Percentiles rank a stretch among this genome's conserved stretches.
Conservation (phyloP, 2,113 vertebrate species). For the Puntigrus tetrazona region DNA sequence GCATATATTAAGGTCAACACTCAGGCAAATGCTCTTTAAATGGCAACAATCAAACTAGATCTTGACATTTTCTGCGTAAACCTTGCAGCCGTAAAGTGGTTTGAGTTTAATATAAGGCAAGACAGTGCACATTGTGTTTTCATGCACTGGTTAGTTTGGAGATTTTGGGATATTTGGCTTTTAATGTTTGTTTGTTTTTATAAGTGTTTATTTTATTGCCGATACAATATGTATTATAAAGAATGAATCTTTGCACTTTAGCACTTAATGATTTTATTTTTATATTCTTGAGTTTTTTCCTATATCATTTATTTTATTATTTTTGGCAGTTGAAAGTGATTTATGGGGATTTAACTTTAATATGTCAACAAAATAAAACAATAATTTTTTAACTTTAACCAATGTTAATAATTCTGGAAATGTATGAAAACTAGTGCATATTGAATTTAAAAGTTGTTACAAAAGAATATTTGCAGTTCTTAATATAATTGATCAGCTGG, state of each 20-base stretch:
- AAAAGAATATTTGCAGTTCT: too few species aligned
- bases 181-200: neutral
- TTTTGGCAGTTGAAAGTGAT: too few species aligned
- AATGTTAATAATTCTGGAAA: too few species aligned
- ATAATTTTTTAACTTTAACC: too few species aligned
- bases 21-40: slow-evolving; percentile 4
- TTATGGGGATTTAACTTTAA: too few species aligned
- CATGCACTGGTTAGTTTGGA: neutral
- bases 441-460: too few species aligned
- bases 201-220: neutral
- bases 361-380: too few species aligned
- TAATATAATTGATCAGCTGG: too few species aligned
- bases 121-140: neutral
- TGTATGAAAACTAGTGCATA: too few species aligned
- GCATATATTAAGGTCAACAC: neutral
- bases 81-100: neutral
- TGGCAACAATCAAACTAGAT: neutral
- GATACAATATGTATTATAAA: too few species aligned
- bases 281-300: too few species aligned
- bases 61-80: neutral
- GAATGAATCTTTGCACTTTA: neutral
- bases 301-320: too few species aligned
- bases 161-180: neutral
- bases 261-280: neutral
- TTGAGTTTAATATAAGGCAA: neutral